Evolutionary conservation across 2,113 vertebrate species (phyloP).

Genomic region (Peucedramus taeniatus): DNA sequence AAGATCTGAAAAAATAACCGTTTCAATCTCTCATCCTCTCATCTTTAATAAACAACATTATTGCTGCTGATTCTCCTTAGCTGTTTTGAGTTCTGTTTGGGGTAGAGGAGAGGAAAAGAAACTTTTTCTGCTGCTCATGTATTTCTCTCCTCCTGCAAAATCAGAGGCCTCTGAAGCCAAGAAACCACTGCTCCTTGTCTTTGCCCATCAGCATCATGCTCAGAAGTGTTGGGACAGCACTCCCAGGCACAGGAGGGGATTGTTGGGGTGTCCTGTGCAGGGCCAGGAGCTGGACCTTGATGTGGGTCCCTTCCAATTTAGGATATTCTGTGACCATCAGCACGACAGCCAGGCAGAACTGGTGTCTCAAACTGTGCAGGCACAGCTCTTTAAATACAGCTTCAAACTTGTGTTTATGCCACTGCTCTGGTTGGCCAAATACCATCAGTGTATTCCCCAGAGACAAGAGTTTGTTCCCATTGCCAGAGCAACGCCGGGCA

Average conservation of each 20-base stretch:
- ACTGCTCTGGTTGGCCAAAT: background rate
- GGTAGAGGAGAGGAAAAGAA: background rate
- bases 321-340: background rate
- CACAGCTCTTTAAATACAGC: background rate
- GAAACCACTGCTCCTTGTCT: background rate
- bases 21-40: background rate
- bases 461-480: background rate
- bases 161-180: background rate
- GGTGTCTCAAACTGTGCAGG: background rate
- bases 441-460: background rate
- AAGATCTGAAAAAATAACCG: background rate
- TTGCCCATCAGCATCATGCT: background rate
- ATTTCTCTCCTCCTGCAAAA: background rate
- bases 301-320: no score
- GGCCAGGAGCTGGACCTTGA: background rate
- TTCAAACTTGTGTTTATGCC: background rate
- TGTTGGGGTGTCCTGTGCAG: background rate
- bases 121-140: background rate
- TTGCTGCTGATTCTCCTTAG: background rate
- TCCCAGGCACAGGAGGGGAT: background rate
- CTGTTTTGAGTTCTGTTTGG: background rate
- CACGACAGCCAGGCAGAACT: accelerated
- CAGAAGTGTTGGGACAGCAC: accelerated
- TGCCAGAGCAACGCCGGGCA: background rate
- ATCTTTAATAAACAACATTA: background rate